Evolutionary conservation across 2,797 vertebrate species (phyloP).

Genomic region (Hippoglossus hippoglossus): DNA sequence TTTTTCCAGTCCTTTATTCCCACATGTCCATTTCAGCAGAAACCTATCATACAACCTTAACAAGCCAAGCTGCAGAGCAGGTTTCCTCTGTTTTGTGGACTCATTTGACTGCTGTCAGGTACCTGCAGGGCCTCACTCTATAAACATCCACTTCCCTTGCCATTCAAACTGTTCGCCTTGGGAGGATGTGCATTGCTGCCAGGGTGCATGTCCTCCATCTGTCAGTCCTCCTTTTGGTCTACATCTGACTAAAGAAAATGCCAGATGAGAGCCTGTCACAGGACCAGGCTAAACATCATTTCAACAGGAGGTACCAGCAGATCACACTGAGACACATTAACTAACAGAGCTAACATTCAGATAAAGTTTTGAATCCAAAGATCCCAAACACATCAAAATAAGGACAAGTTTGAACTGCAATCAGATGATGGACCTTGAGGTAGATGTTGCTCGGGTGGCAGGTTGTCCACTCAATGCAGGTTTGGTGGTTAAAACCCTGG

Average conservation of each 20-base stretch:
- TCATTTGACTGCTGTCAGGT: constrained; percentile 64
- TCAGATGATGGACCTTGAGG: background rate
- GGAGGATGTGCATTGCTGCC: constrained; percentile 51
- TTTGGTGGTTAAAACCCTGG: too few relatives aligned
- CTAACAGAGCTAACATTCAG: background rate
- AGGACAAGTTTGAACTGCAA: background rate
- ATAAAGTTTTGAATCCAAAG: background rate
- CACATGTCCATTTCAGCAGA: constrained; percentile 46
- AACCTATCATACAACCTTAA: constrained; percentile 49
- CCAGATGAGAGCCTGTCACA: constrained; percentile 24
- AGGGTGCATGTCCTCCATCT: constrained; percentile 42
- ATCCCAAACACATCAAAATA: constrained; percentile 2
- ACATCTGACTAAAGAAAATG: constrained; percentile 40
- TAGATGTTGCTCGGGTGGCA: too few relatives aligned
- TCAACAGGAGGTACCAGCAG: constrained; percentile 14
- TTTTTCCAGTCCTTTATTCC: constrained; percentile 34
- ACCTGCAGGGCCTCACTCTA: constrained; percentile 44
- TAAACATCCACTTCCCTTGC: constrained; percentile 48
- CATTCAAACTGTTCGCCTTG: constrained; percentile 50
- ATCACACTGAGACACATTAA: constrained; percentile 9
- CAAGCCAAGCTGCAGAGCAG: constrained; percentile 45
- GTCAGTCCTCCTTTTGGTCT: constrained; percentile 45
- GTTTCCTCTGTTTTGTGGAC: constrained; percentile 38
- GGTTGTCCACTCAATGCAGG: too few relatives aligned
- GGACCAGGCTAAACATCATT: constrained; percentile 14